These are phyloP conservation scores for Daptonema setosum DNA, from an alignment of 2,888 invertebrate species.

Conservation along the genomic window DNA sequence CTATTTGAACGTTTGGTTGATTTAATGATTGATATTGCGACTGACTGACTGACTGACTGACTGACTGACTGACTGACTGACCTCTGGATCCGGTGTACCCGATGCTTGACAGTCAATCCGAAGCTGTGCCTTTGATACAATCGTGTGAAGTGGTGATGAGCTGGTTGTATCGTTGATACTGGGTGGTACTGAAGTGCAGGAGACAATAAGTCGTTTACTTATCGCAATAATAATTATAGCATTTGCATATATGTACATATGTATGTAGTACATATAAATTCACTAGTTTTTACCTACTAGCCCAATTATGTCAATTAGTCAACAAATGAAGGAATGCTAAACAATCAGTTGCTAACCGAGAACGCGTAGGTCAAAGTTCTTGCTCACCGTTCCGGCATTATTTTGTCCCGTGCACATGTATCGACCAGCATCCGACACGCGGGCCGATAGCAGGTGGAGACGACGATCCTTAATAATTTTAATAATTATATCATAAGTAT, in stretches of 20 bases:
- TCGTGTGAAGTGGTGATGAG: slow-evolving; percentile 14
- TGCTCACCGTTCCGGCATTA: slow-evolving; percentile 19
- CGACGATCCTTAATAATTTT: slow-evolving; percentile 16
- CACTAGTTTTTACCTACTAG: no score
- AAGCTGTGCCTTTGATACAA: slow-evolving; percentile 14
- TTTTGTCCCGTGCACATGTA: slow-evolving; percentile 11
- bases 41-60: neutral
- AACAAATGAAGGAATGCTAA: no score
- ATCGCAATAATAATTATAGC: no score
- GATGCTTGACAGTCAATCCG: slow-evolving; percentile 28
- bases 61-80: slow-evolving; percentile 9
- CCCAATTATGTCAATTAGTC: no score
- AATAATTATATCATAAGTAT: no score
- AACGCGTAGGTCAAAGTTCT: slow-evolving; percentile 18
- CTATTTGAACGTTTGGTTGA: neutral
- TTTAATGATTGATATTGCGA: neutral
- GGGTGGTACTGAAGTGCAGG: slow-evolving; percentile 17
- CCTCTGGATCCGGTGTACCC: slow-evolving; percentile 30
- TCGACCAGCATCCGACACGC: slow-evolving; percentile 12
- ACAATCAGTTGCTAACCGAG: no score
- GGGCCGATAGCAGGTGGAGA: slow-evolving; percentile 15
- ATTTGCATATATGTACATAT: no score
- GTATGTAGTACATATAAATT: no score
- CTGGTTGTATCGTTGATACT: slow-evolving; percentile 17
- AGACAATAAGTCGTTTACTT: no score